Base-by-base conservation (phyloP, 1,140 invertebrate species). In the Matsumurasca onukii region DNA sequence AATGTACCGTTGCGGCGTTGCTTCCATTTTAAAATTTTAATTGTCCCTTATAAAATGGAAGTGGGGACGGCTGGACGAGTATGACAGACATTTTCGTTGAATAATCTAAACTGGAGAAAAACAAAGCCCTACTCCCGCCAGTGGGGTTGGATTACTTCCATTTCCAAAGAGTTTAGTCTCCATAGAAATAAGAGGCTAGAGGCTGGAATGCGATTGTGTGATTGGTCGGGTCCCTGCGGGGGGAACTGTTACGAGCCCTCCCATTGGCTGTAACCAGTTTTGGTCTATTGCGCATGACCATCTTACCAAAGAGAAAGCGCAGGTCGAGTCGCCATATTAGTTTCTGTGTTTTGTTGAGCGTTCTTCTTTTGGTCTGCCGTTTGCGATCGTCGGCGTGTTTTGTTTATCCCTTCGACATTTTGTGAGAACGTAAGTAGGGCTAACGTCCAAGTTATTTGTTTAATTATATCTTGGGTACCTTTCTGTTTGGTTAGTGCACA, bases 271-370 rank as follows among this genome's bases (percentile, higher is more conserved):
- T 15, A 13, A 27, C 55, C 22, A 59, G 55, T 59, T 59, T 59
- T 29, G 55, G 55, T 59, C 55, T 59, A 27, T 27, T 59, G 55
- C 55, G 55, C 55, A 59, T 59, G 55, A 25, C 25, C 24, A 29
- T 27, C 3, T 27, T 27, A 27, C 13, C 9, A 27, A 29, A 24
- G 55, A 59, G 55, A 59, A 9, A 13, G 25, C 55, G 55, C 55
- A 59, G 24, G 55, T 27, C 55, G 55, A 59, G 55, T 59, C 55
- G 55, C 55, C 55, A 59, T 59, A 59, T 59, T 59, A 59, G 55
- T 22, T 59, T 59, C 30, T 29, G 22, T 59, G 55, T 59, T 59
- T 9, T n/a, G n/a, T n/a, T 24, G 55, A 52, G 55, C 25, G 55
- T 59, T 59, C 55, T 59, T 27, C 15, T 59, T 59, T 59, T 59